Percentiles rank a stretch among this genome's conserved stretches.
These are phyloP conservation scores for Phaonia tiefii DNA, from an alignment of 2,888 invertebrate species.

Conservation along the genomic window DNA sequence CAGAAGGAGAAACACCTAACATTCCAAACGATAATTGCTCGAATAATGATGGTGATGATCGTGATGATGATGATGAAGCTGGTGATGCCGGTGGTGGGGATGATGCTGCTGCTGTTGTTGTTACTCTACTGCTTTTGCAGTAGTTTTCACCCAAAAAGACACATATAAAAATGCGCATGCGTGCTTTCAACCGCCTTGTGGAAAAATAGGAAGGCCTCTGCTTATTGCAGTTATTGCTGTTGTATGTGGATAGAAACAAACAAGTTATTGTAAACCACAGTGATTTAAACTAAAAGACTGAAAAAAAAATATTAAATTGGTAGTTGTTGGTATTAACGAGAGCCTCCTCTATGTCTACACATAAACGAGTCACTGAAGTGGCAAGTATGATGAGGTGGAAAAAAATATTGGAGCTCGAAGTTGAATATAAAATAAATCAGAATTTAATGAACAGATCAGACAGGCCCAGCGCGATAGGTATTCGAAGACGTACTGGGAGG, in stretches of 20 bases:
- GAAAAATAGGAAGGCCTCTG: constrained; percentile 5
- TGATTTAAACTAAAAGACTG: constrained; percentile 14
- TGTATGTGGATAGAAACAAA: constrained; percentile 12
- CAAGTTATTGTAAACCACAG: constrained; percentile 26
- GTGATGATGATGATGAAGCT: background rate
- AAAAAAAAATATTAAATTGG: background rate
- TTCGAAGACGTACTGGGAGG: no score
- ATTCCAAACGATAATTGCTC: background rate
- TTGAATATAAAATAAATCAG: no score
- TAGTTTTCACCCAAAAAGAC: background rate
- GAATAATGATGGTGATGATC: background rate
- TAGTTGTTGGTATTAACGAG: constrained; percentile 39
- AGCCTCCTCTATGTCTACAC: constrained; percentile 63
- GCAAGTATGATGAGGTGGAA: background rate
- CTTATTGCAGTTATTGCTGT: constrained; percentile 25
- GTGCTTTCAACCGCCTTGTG: background rate
- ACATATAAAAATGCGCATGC: constrained; percentile 11
- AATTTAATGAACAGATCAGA: no score
- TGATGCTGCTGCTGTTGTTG: constrained; percentile 32
- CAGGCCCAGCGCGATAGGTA: no score
- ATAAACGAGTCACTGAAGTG: constrained; percentile 15
- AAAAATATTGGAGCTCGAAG: no score
- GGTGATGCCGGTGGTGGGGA: constrained; percentile 30
- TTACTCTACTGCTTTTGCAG: constrained; percentile 42
- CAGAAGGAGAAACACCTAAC: constrained; percentile 11